Evolutionary conservation across 2,113 vertebrate species (phyloP), one percentile per base, ranked within the genome.

Genomic region (Ailuropoda melanoleuca): DNA sequence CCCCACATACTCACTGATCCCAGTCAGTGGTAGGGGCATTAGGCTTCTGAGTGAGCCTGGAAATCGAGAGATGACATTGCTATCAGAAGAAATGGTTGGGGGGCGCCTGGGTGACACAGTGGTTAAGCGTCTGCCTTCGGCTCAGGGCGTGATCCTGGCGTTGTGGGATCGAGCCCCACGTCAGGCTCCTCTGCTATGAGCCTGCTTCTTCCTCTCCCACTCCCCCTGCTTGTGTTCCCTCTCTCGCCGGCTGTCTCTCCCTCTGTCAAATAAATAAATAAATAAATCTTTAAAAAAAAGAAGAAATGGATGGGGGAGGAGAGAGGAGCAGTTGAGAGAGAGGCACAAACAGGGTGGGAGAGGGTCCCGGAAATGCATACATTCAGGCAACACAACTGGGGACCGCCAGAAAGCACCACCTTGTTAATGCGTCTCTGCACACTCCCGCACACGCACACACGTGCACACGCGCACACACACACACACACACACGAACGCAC

Each of bases 391-490:
- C 11, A 0, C 56, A 31, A 7, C 3, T 1, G 34, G 90, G 34
- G 24, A 53, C 23, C 29, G 14, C 34, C 86, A 39, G 43, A 64
- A 6, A 80, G 15, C 31, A 18, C 31, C 14, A 2, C 74, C 29
- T 3, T 15, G 64, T 37, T 56, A 14, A 14, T 14, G 19, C 14
- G 0, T n/a, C 31, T 31, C 56, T 31, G 17, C 1, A 58, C 53
- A n/a, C n/a, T 7, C 39, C 10, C 6, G 3, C 37, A 43, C 31
- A 11, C 62, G 39, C 1, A 2, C 3, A 13, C 2, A 26, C 8
- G 34, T 39, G 8, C 26, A 2, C 1, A 0, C 43, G 9, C 7
- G 2, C 14, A 21, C 64, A 48, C 64, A 46, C 0, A 19, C 64
- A 5, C 5, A 48, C 11, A 48, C 29, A 62, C 55, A 23, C 24